phyloP scores from a whole-genome alignment of 2,797 vertebrate genomes.

The Poeciliopsis infans region DNA sequence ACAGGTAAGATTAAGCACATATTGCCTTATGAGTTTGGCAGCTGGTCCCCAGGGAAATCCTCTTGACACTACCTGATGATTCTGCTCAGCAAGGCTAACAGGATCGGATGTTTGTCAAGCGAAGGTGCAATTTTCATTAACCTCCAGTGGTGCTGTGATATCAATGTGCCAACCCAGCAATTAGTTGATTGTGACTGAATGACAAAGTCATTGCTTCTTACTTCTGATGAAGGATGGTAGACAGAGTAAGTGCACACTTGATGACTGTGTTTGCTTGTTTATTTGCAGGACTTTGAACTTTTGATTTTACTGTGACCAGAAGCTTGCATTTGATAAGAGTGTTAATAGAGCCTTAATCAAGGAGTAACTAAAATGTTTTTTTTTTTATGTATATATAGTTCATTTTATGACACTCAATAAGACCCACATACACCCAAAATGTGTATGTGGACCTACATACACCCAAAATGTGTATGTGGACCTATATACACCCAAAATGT shows the following conservation, averaged over 20 bases:
- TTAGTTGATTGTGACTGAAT: constrained; percentile 88
- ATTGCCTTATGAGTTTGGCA: constrained; percentile 29
- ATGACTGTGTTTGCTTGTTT: constrained; percentile 7
- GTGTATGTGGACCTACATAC: too few relatives aligned
- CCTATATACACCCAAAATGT: too few relatives aligned
- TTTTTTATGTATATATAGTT: too few relatives aligned
- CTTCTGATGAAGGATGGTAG: constrained; percentile 33
- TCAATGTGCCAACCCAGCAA: constrained; percentile 83
- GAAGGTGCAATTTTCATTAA: constrained; percentile 87
- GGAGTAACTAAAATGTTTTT: neutral
- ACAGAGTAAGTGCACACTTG: constrained; percentile 13
- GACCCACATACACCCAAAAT: too few relatives aligned
- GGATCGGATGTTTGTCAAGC: constrained; percentile 78
- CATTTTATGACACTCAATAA: too few relatives aligned
- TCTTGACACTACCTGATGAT: constrained; percentile 63
- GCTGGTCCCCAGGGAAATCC: constrained; percentile 58
- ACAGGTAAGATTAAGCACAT: constrained; percentile 49
- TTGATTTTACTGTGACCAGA: neutral
- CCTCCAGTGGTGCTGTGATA: constrained; percentile 85
- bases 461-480: too few relatives aligned
- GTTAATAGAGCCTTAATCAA: constrained; percentile 1
- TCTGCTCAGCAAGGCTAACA: constrained; percentile 60
- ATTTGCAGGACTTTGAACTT: neutral
- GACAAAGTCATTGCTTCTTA: constrained; percentile 54
- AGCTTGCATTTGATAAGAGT: neutral